Conservation (phyloP, 2,888 invertebrate genomes). For the Harmothoe impar region DNA sequence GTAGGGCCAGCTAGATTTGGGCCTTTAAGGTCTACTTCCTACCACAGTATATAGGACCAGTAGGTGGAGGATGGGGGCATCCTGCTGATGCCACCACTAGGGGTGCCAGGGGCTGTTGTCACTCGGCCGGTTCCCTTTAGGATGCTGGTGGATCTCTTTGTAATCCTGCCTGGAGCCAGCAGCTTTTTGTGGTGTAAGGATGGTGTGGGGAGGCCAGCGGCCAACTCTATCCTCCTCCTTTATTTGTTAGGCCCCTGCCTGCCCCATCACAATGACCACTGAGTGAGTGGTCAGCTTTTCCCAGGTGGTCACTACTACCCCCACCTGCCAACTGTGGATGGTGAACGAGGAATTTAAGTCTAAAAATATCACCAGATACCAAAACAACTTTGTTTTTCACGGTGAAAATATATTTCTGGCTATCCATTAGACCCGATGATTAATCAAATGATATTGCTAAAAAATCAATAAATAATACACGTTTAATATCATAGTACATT, state of each 20-base stretch:
- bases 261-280: neutral
- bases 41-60: no score
- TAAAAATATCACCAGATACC: no score
- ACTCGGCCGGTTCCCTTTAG: neutral
- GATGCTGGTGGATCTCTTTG: conserved; percentile 18
- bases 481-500: no score
- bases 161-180: conserved; percentile 39
- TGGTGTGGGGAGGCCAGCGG: neutral
- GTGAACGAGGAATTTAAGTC: no score
- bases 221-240: conserved; percentile 12
- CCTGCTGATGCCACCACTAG: neutral
- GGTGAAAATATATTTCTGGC: no score
- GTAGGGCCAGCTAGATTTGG: no score
- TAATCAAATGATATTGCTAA: no score
- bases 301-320: neutral
- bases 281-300: neutral
- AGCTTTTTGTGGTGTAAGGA: neutral
- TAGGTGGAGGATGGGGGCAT: neutral
- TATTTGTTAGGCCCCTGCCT: neutral
- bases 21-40: no score
- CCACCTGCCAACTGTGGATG: neutral
- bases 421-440: no score
- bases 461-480: no score
- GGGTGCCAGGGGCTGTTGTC: neutral
- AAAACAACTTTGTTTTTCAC: no score